Evolutionary conservation across 2,888 invertebrate genomes (phyloP).

Genomic region (Electrophaes corylata): DNA sequence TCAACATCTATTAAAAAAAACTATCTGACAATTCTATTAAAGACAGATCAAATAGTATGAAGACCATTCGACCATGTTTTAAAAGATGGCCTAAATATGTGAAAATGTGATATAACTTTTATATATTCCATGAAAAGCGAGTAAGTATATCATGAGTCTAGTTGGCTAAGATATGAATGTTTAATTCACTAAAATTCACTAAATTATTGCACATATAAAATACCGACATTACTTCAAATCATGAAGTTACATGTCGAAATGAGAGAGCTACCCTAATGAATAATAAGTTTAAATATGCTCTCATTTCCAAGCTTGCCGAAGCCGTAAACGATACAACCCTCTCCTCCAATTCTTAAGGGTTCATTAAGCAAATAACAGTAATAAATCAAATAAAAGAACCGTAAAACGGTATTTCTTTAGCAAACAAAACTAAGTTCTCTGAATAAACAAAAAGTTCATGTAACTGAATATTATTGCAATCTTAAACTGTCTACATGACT

Average conservation of each 20-base stretch:
- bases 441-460: slow-evolving; percentile 17
- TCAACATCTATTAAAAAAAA: slow-evolving; percentile 73
- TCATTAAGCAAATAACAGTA: slow-evolving; percentile 19
- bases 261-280: slow-evolving; percentile 35
- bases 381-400: slow-evolving; percentile 29
- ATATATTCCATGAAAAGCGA: slow-evolving; percentile 71
- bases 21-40: slow-evolving; percentile 48
- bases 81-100: slow-evolving; percentile 49
- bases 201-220: slow-evolving; percentile 81
- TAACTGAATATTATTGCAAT: slow-evolving; percentile 22
- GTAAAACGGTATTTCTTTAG: slow-evolving; percentile 31
- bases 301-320: slow-evolving; percentile 33
- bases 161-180: slow-evolving; percentile 81
- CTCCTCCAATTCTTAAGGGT: neutral
- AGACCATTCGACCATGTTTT: slow-evolving; percentile 27
- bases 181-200: slow-evolving; percentile 55
- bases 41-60: slow-evolving; percentile 21
- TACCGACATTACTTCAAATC: slow-evolving; percentile 61
- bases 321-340: slow-evolving; percentile 7
- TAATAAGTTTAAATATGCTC: slow-evolving; percentile 28
- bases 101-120: slow-evolving; percentile 54
- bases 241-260: slow-evolving; percentile 31
- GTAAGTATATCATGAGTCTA: slow-evolving; percentile 67
- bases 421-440: slow-evolving; percentile 30
- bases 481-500: slow-evolving; percentile 28